Base-by-base conservation (phyloP, 2,888 invertebrate genomes). In the Cabera pusaria region DNA sequence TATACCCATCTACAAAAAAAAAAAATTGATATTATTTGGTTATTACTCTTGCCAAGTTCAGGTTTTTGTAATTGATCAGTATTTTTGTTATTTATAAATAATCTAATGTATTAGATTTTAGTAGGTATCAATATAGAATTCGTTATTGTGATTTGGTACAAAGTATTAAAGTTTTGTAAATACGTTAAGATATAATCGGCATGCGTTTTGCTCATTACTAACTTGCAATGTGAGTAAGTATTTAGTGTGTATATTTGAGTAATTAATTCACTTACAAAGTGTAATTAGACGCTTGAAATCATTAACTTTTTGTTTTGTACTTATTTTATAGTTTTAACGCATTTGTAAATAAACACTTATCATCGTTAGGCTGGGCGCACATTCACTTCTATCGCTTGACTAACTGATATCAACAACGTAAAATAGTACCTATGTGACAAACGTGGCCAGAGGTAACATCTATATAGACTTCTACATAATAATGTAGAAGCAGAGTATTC, bases 11-110 rank as follows among this genome's bases (percentile, higher is more conserved):
- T n/a, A n/a, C n/a, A n/a, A n/a, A n/a, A n/a, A n/a, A n/a, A n/a
- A n/a, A n/a, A n/a, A n/a, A n/a, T n/a, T n/a, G n/a, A n/a, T n/a
- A n/a, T n/a, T n/a, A n/a, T n/a, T n/a, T n/a, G n/a, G 11, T 6
- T 18, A 8, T 17, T 1, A 6, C 23, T 22, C 6, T 20, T 34
- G 28, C 12, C 16, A 14, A 9, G 40, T 28, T 6, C 7, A 24
- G 28, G 20, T 5, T 11, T 35, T 35, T 47, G 46, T 56, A 57
- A 53, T 56, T 53, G 40, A 70, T 64, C 73, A 73, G 72, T 72
- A 72, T 73, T 73, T 59, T 62, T 65, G 60, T 35, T 64, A 64
- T 64, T 68, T 68, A 65, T 59, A 59, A 52, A n/a, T n/a, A n/a
- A 54, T 49, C 50, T 35, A 43, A 57, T 44, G n/a, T n/a, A 39